phyloP scores from a whole-genome alignment of 2,888 invertebrate genomes.

The Epiblema foenella region DNA sequence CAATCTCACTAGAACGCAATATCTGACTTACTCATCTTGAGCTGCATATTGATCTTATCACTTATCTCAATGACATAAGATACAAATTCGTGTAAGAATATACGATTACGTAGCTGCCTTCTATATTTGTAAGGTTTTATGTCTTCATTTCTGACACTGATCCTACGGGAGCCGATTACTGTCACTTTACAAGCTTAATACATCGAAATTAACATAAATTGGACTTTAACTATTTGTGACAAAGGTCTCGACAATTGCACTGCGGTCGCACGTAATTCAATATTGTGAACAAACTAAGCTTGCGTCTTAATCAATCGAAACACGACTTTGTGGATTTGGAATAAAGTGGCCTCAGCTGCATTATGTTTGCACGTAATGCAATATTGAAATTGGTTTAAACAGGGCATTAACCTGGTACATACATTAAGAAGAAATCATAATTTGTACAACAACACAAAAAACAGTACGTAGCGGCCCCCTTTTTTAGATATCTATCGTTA shows the following conservation, averaged over 20 bases:
- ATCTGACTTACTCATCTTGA: too few species aligned
- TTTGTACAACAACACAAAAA: too few species aligned
- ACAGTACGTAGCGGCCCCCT: too few species aligned
- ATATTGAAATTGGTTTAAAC: too few species aligned
- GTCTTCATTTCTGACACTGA: slow-evolving; percentile 26
- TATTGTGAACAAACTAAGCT: background rate
- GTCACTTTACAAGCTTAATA: background rate
- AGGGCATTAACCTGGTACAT: too few species aligned
- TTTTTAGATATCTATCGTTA: too few species aligned
- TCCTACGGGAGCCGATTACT: background rate
- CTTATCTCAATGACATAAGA: background rate
- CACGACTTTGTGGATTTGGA: background rate
- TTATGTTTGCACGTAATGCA: too few species aligned
- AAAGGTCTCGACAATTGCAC: background rate
- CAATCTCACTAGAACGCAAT: too few species aligned
- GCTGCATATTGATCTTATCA: too few species aligned
- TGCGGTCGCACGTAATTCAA: background rate
- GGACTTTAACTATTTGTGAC: background rate
- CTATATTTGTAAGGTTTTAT: background rate
- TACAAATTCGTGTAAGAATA: background rate
- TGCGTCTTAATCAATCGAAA: background rate
- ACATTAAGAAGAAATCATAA: too few species aligned
- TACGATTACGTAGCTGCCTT: background rate
- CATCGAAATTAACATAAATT: background rate
- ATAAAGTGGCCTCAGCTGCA: background rate